phyloP scores from a whole-genome alignment of 2,888 invertebrate genomes.

The Tillus elongatus region DNA sequence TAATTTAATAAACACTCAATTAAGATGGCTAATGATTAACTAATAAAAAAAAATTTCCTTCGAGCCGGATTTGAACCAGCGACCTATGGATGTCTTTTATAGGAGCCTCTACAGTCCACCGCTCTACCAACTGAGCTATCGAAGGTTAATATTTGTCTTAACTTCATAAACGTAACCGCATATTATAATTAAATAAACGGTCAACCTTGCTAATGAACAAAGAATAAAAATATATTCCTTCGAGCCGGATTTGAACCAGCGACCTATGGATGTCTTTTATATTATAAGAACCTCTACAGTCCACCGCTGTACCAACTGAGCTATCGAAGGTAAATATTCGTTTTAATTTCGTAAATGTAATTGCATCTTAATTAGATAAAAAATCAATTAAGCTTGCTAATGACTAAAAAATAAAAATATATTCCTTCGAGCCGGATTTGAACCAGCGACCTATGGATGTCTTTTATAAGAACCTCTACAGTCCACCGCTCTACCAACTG shows the following conservation, averaged over 20 bases:
- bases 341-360: not conserved
- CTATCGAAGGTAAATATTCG: constrained; percentile 39
- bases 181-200: not conserved
- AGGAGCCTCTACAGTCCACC: constrained; percentile 38
- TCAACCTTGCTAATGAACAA: too few species aligned
- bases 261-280: constrained; percentile 60
- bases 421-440: constrained; percentile 28
- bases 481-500: constrained; percentile 41
- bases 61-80: constrained; percentile 28
- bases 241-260: constrained; percentile 37
- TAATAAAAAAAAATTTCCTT: constrained; percentile 22
- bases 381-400: too few species aligned
- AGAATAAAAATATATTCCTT: too few species aligned
- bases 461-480: too few species aligned
- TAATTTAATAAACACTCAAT: too few species aligned
- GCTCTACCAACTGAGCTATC: constrained; percentile 41
- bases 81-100: constrained; percentile 56
- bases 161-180: too few species aligned
- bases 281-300: too few species aligned
- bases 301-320: constrained; percentile 41
- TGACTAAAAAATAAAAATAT: too few species aligned
- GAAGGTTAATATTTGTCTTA: too few species aligned
- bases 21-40: too few species aligned
- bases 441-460: constrained; percentile 49
- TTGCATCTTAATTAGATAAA: too few species aligned